phyloP scores from a whole-genome alignment of 2,888 invertebrate species.

The Galeruca laticollis region DNA sequence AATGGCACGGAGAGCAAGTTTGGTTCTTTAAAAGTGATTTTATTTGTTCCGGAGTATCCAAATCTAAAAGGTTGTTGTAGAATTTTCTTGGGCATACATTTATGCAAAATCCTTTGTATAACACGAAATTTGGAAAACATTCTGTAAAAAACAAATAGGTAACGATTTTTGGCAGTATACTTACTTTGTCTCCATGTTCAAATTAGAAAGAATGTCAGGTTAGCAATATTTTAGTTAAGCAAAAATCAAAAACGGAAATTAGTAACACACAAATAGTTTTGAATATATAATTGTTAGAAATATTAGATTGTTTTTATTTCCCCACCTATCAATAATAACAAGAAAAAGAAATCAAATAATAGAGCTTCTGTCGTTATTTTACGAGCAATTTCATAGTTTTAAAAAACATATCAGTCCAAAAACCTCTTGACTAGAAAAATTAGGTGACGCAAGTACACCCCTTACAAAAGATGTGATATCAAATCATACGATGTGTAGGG shows the following conservation, averaged over 20 bases:
- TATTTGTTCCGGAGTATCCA: conserved; percentile 49
- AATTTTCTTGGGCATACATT: conserved; percentile 67
- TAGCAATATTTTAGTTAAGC: background rate
- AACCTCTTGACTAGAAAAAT: no score
- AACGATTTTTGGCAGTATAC: conserved; percentile 17
- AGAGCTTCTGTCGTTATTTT: no score
- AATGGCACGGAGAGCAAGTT: conserved; percentile 77
- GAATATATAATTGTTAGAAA: no score
- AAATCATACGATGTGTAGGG: no score
- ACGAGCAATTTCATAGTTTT: background rate
- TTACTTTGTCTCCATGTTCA: conserved; percentile 1
- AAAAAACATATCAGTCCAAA: no score
- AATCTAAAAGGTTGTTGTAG: conserved; percentile 56
- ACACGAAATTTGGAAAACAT: conserved; percentile 74
- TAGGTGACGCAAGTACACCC: no score
- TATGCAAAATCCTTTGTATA: conserved; percentile 74
- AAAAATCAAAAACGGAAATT: background rate
- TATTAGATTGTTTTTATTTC: background rate
- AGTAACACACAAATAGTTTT: background rate
- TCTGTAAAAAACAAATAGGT: conserved; percentile 68
- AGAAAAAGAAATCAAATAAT: background rate
- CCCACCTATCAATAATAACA: background rate
- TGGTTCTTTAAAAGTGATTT: conserved; percentile 48
- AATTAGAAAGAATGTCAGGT: background rate
- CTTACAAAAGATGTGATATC: no score